phyloP scores from a whole-genome alignment of 2,888 invertebrate species.

The Muscina levida region DNA sequence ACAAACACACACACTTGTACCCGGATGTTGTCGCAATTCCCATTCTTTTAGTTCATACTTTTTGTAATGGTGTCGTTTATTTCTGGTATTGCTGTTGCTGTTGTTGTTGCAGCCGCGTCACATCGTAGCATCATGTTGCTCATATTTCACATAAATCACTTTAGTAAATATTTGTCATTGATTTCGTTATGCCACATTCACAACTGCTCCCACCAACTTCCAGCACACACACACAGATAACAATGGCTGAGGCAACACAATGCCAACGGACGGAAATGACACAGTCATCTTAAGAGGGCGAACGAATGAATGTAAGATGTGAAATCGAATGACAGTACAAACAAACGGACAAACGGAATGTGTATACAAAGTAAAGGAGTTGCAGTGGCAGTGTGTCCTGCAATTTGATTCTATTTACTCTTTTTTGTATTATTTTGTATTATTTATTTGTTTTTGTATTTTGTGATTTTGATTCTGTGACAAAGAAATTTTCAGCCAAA shows the following conservation, averaged over 20 bases:
- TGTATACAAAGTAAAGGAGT: conserved; percentile 39
- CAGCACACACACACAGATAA: neutral
- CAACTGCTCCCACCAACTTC: conserved; percentile 53
- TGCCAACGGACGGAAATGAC: conserved; percentile 48
- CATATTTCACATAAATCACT: conserved; percentile 65
- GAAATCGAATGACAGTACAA: neutral
- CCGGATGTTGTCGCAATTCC: too few relatives aligned
- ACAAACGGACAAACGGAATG: neutral
- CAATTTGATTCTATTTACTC: conserved; percentile 60
- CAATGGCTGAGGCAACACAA: neutral
- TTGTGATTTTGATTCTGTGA: neutral
- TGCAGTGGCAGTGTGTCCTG: conserved; percentile 60
- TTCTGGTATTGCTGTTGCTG: conserved; percentile 10
- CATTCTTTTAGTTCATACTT: too few relatives aligned
- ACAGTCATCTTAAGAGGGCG: conserved; percentile 40
- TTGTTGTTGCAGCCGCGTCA: conserved; percentile 5
- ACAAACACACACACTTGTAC: too few relatives aligned
- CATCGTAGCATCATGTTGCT: conserved; percentile 38
- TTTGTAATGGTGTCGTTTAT: neutral
- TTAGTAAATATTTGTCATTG: conserved; percentile 65
- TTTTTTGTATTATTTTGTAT: conserved; percentile 8
- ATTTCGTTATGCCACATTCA: conserved; percentile 58
- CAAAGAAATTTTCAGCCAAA: conserved; percentile 7
- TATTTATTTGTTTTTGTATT: conserved; percentile 5
- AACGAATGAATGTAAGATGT: conserved; percentile 36